Conservation (phyloP, 23 tunicate genomes). For the Halocynthia roretzi region DNA sequence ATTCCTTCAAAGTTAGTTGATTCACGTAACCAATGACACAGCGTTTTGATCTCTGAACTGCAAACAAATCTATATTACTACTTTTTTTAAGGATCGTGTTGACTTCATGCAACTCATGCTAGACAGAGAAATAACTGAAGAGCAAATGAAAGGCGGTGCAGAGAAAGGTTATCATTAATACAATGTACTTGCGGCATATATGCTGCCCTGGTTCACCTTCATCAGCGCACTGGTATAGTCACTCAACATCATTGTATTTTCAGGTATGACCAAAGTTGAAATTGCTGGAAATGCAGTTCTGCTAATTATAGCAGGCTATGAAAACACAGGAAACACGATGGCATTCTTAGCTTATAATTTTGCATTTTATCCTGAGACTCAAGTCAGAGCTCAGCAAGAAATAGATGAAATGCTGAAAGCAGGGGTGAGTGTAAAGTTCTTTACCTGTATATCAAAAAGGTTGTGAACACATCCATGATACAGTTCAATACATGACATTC, state of each 20-base stretch:
- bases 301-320: conserved; percentile 20
- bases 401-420: conserved; percentile 19
- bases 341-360: conserved; percentile 8
- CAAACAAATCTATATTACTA: too few species aligned
- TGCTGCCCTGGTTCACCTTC: too few species aligned
- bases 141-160: conserved; percentile 24
- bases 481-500: too few species aligned
- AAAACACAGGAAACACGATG: conserved; percentile 27
- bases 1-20: not conserved
- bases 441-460: too few species aligned
- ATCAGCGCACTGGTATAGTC: too few species aligned
- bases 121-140: conserved; percentile 31
- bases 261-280: conserved; percentile 21
- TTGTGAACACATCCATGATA: too few species aligned
- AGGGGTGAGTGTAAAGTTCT: not conserved
- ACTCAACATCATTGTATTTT: too few species aligned
- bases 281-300: conserved; percentile 12
- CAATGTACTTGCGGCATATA: too few species aligned
- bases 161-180: conserved; percentile 15
- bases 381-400: conserved; percentile 14
- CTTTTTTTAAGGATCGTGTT: not conserved
- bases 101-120: conserved; percentile 72
- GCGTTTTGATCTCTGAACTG: too few species aligned
- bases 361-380: conserved; percentile 8
- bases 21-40: too few species aligned